Base-by-base conservation (phyloP, 1,140 invertebrate genomes). In the Listronotus oregonensis region DNA sequence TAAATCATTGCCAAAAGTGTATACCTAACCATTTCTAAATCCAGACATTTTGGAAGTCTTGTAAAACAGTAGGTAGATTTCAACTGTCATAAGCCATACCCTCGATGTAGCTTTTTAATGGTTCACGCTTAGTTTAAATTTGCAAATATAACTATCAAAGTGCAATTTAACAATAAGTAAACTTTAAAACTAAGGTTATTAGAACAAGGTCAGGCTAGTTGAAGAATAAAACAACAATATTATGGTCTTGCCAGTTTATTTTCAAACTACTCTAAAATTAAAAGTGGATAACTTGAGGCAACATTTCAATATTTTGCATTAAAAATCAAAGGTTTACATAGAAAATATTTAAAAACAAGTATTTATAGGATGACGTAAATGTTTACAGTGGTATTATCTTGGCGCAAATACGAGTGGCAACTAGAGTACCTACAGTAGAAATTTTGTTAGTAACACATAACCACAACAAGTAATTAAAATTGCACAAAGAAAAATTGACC, bases 351-450 rank as follows among this genome's bases (percentile, higher is more conserved):
- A 12, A 52, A 52, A 52, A 32, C 43, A 37, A 27, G 17, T 43
- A 57, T 27, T 27, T 27, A 27, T 47, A 9, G 37, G 54, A 66
- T 66, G 64, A 66, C 64, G 64, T 60, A 51, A 66, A 66, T 66
- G 64, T 66, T 66, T 66, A 66, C 64, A 56, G 15, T 18, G 44
- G 7, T 49, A 64, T 56, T 64, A 58, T 43, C 52, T 31, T 32
- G 10, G 49, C 51, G 62, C 42, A 47, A 64, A 47, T 56, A 55
- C 14, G 39, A 12, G n/a, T 21, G 18, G 18, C 8, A 46, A 46
- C 8, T n/a, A 8, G 43, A 46, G 9, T 46, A 46, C 14, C 17
- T 60, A 39, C 18, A 15, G 21, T 11, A 61, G 11, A 15, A 27
- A 18, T 27, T 12, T 51, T 40, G 21, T 40, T 59, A 17, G 14